Percentiles rank a stretch among this genome's conserved stretches.
Conservation (phyloP, 2,113 vertebrate species). For the Oxyura jamaicensis region DNA sequence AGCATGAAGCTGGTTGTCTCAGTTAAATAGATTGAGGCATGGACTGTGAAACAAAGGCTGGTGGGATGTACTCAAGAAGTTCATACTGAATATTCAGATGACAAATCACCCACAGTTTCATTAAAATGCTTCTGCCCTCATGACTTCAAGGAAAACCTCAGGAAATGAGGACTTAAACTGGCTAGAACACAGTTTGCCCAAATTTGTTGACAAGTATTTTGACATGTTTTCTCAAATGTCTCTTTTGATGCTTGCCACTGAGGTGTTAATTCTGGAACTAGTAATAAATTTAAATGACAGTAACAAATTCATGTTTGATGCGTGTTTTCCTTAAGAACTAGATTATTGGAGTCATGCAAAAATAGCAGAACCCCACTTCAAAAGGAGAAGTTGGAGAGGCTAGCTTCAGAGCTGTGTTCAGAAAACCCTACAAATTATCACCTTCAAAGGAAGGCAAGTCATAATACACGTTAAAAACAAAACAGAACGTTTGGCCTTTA, state of each 20-base stretch:
- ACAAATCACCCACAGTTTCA: neutral
- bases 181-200: neutral
- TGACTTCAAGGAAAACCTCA: neutral
- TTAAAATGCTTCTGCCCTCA: neutral
- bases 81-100: neutral
- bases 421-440: neutral
- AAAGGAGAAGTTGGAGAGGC: rapidly evolving
- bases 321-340: neutral
- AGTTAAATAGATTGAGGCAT: conserved; percentile 9
- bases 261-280: neutral
- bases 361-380: neutral
- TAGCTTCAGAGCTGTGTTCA: neutral
- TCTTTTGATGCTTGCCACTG: neutral
- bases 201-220: neutral
- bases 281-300: neutral
- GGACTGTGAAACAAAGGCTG: neutral
- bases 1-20: conserved; percentile 16
- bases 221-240: neutral
- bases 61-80: neutral
- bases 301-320: neutral
- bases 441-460: neutral
- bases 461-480: neutral
- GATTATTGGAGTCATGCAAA: neutral
- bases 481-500: neutral
- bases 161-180: neutral